Evolutionary conservation across 2,888 invertebrate genomes (phyloP).

Genomic region (Zygogramma bicolorata): DNA sequence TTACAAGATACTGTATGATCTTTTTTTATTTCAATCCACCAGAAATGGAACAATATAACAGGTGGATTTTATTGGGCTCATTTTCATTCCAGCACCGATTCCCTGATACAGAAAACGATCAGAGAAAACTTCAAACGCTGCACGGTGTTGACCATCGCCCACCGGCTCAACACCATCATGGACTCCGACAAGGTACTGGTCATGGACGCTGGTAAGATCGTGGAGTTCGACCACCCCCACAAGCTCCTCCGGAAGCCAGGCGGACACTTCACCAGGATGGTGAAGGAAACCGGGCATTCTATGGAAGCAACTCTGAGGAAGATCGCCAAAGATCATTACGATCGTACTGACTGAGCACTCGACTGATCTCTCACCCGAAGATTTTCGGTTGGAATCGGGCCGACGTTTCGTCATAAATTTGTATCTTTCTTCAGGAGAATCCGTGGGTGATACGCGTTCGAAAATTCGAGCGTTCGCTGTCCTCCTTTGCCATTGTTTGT

Average conservation of each 20-base stretch:
- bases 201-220: constrained; percentile 69
- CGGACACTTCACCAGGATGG: constrained; percentile 60
- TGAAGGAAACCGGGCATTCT: constrained; percentile 59
- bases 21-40: too few species aligned
- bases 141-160: constrained; percentile 86
- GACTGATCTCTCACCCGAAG: neutral
- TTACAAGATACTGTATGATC: too few species aligned
- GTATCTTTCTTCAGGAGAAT: too few species aligned
- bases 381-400: too few species aligned
- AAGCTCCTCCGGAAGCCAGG: constrained; percentile 58
- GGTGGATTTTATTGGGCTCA: too few species aligned
- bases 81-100: constrained; percentile 74
- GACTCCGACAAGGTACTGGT: constrained; percentile 81
- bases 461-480: too few species aligned
- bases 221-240: constrained; percentile 70
- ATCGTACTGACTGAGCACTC: neutral
- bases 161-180: constrained; percentile 86
- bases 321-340: constrained; percentile 45
- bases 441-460: too few species aligned
- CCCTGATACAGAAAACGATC: constrained; percentile 81
- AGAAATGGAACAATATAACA: too few species aligned
- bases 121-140: constrained; percentile 79
- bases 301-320: constrained; percentile 52
- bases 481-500: too few species aligned
- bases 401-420: too few species aligned